Evolutionary conservation across 2,113 vertebrate species (phyloP), one percentile per base, ranked within the genome.

Genomic region (Elephantulus edwardii): DNA sequence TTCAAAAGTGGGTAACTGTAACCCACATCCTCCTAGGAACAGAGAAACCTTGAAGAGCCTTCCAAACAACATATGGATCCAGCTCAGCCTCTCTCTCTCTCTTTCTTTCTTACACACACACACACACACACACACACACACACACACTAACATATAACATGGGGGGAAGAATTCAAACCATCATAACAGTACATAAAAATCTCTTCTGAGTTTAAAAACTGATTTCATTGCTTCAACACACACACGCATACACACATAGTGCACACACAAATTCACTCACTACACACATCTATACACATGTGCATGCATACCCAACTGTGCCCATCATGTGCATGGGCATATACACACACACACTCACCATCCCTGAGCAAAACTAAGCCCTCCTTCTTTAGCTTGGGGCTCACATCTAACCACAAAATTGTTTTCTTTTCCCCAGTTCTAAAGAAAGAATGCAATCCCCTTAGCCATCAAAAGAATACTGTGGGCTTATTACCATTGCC

Each of bases 1-100:
- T 81, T 89, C 72, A 28, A 94, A 48, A 89, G 92, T 80, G 74
- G 93, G 13, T 62, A 83, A 30, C 40, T 94, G 91, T 92, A 95
- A 66, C 30, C 75, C 84, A 76, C 56, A 88, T 66, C 68, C 94
- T 96, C 62, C 90, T 1, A 0, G 28, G 71, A 74, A 66, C 89
- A 86, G 92, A 44, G 92, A 93, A 80, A 71, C 38, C 62, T 22
- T 48, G 86, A 95, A 38, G 44, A 60, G 93, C 77, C 83, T 48
- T 83, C 48, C 12, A 71, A 70, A 72, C 44, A 33, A n/a, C 35
- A 40, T 0, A 4, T 28, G 40, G 58, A 62, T 76, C 70, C n/a
- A 54, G 64, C 48, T 8, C 24, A 84, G 24, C 5, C 33, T 60
- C 70, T 60, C 8, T 5, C 5, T 12, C 2, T 24, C 8, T 3